Evolutionary conservation across 1,140 invertebrate species (phyloP).

Genomic region (Leptopilina boulardi): DNA sequence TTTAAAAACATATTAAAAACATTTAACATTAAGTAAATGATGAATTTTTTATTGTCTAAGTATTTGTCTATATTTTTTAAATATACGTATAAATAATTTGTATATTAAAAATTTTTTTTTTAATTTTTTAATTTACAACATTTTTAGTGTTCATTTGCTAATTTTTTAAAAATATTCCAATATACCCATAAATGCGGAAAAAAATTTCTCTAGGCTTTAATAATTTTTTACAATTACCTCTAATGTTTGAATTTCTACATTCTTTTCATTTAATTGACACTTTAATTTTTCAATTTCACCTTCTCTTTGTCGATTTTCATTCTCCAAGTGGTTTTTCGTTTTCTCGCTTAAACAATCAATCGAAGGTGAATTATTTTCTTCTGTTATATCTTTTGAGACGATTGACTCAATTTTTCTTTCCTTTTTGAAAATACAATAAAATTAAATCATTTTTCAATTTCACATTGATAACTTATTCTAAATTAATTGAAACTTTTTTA

Average conservation of each 20-base stretch:
- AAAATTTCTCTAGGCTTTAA: too few relatives aligned
- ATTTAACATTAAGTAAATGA: slow-evolving; percentile 45
- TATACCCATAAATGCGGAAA: too few relatives aligned
- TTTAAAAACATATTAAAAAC: slow-evolving; percentile 40
- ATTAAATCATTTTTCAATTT: not conserved
- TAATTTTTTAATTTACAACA: too few relatives aligned
- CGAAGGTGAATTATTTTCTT: not conserved
- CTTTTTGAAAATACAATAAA: not conserved
- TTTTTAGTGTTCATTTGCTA: too few relatives aligned
- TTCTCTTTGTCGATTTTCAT: slow-evolving; percentile 38
- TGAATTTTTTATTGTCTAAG: too few relatives aligned
- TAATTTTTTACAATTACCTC: too few relatives aligned
- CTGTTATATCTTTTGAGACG: not conserved
- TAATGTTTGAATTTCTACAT: slow-evolving; percentile 49
- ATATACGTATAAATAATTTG: too few relatives aligned
- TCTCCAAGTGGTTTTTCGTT: slow-evolving; percentile 26
- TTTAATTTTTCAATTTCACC: slow-evolving; percentile 43
- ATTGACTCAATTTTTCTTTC: not conserved
- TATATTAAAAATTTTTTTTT: too few relatives aligned
- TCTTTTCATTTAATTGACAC: slow-evolving; percentile 44
- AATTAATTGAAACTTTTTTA: too few relatives aligned
- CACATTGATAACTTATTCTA: too few relatives aligned
- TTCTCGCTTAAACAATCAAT: not conserved
- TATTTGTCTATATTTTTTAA: too few relatives aligned
- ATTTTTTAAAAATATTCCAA: too few relatives aligned